Percentiles rank a stretch among this genome's conserved stretches.
These are phyloP conservation scores for Calliphora vomitoria DNA, from an alignment of 2,888 invertebrate genomes.

Conservation along the genomic window DNA sequence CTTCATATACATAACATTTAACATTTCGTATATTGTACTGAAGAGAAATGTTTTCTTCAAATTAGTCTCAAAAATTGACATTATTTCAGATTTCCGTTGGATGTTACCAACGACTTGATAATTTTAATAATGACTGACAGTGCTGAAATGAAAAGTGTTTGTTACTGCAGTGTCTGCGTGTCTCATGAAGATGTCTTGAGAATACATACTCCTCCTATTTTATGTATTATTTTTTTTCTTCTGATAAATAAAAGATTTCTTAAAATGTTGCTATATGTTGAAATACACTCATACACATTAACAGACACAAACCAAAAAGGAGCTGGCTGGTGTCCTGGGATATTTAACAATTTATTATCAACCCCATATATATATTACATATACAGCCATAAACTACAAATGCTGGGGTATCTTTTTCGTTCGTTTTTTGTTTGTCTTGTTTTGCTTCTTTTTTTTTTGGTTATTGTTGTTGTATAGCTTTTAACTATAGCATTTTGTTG, in stretches of 20 bases:
- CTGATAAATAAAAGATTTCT: slow-evolving; percentile 65
- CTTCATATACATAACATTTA: neutral
- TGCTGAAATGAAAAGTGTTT: slow-evolving; percentile 59
- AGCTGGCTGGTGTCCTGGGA: slow-evolving; percentile 64
- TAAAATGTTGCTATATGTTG: slow-evolving; percentile 58
- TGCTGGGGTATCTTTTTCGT: slow-evolving; percentile 41
- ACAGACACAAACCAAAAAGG: slow-evolving; percentile 10
- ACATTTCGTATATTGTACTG: too few relatives aligned
- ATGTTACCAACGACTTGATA: slow-evolving; percentile 48
- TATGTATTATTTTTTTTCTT: slow-evolving; percentile 19
- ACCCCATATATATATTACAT: slow-evolving; percentile 51
- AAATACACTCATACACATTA: slow-evolving; percentile 49
- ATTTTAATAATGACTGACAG: slow-evolving; percentile 50
- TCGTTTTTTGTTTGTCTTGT: neutral
- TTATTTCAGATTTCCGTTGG: slow-evolving; percentile 36
- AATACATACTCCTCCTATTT: slow-evolving; percentile 45
- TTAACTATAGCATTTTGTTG: slow-evolving; percentile 41
- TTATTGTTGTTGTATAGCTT: slow-evolving; percentile 31
- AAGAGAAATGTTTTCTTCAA: slow-evolving; percentile 21
- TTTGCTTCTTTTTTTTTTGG: slow-evolving; percentile 19
- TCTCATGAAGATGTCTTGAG: slow-evolving; percentile 60
- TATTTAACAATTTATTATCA: slow-evolving; percentile 73
- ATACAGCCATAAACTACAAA: slow-evolving; percentile 62
- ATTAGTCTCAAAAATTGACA: slow-evolving; percentile 57
- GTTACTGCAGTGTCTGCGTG: slow-evolving; percentile 10